phyloP scores from a whole-genome alignment of 2,888 invertebrate genomes.

The Balanococcus diminutus region DNA sequence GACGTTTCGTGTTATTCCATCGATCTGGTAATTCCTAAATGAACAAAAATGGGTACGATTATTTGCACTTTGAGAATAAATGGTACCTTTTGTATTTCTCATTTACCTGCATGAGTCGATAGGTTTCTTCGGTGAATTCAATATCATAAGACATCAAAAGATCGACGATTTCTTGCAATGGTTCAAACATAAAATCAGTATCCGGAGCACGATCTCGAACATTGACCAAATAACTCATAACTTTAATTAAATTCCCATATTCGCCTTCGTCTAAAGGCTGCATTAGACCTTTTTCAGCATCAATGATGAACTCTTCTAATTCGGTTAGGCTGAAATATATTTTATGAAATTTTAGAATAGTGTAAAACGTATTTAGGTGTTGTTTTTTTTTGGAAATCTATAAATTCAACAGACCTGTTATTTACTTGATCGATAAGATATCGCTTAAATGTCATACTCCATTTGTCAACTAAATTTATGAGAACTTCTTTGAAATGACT shows the following conservation, averaged over 20 bases:
- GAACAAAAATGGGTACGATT: neutral
- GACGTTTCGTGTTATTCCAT: constrained; percentile 85
- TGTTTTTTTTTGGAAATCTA: constrained; percentile 20
- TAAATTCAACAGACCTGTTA: constrained; percentile 65
- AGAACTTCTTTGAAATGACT: constrained; percentile 81
- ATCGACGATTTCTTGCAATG: constrained; percentile 83
- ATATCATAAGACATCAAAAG: constrained; percentile 84
- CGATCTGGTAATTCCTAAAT: constrained; percentile 79
- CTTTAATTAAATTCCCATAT: constrained; percentile 79
- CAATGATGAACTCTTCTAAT: constrained; percentile 77
- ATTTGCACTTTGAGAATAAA: neutral
- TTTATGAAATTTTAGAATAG: neutral
- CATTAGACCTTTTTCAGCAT: constrained; percentile 74
- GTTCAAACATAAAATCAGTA: constrained; percentile 90
- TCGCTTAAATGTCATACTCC: constrained; percentile 86
- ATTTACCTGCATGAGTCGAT: constrained; percentile 74
- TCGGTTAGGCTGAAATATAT: constrained; percentile 71
- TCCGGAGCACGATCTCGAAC: constrained; percentile 78
- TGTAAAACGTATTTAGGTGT: neutral
- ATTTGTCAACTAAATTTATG: constrained; percentile 81
- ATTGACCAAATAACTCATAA: constrained; percentile 80
- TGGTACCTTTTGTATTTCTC: constrained; percentile 23
- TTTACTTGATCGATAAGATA: constrained; percentile 83
- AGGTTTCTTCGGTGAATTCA: constrained; percentile 78
- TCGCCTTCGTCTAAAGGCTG: constrained; percentile 81